Evolutionary conservation across 2,888 invertebrate species (phyloP).

Genomic region (Pheosia tremula): DNA sequence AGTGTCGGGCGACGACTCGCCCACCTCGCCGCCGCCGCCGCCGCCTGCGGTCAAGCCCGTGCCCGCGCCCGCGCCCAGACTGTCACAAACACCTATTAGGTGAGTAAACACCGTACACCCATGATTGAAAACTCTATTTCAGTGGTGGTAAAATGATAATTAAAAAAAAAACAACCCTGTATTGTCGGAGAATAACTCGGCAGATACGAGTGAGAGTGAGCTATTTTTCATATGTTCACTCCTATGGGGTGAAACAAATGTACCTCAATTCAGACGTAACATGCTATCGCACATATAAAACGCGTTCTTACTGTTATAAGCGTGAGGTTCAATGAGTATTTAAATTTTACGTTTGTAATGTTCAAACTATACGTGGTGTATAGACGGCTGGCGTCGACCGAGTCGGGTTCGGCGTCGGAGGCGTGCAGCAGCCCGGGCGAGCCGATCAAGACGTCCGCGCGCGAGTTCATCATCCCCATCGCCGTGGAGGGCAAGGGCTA

Average conservation of each 20-base stretch:
- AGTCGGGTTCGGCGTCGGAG: constrained; percentile 85
- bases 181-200: too few species aligned
- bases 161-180: too few species aligned
- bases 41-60: constrained; percentile 38
- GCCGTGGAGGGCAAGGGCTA: constrained; percentile 96
- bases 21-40: constrained; percentile 38
- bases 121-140: too few species aligned
- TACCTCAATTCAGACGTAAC: too few species aligned
- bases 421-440: constrained; percentile 75
- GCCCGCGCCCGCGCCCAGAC: constrained; percentile 29
- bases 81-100: constrained; percentile 39
- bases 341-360: too few species aligned
- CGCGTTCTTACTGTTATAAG: too few species aligned
- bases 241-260: too few species aligned
- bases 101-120: constrained; percentile 7
- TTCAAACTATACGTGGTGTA: neutral
- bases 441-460: constrained; percentile 94
- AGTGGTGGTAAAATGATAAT: too few species aligned
- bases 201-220: too few species aligned
- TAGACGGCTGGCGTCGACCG: constrained; percentile 84
- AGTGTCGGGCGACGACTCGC: constrained; percentile 58
- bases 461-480: constrained; percentile 97
- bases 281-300: too few species aligned
- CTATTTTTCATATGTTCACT: too few species aligned
- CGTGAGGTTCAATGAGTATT: too few species aligned